Evolutionary conservation across 2,888 invertebrate genomes (phyloP), one percentile per base, ranked within the genome.

Genomic region (Lymantria dispar): DNA sequence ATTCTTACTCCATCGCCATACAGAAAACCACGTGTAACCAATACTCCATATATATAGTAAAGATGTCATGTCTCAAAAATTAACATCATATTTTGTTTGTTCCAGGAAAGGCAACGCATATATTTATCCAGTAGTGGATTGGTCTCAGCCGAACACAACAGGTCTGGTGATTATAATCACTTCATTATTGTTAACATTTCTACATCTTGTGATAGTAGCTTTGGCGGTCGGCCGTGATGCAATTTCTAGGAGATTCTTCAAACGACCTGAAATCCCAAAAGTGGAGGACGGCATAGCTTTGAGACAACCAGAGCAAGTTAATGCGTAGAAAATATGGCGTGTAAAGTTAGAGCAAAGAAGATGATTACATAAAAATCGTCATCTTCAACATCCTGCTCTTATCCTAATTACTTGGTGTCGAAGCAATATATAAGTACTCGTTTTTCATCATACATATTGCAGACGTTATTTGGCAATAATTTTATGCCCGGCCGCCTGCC

Each of bases 51-150:
- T 22, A 22, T 22, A 22, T 3, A 22, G 2, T 22, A 2, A 22
- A 22, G 22, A 22, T 22, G 22, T 22, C n/a, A 22, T 22, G 5
- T 22, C 22, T 22, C 3, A 22, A 22, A 22, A 3, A 5, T 22
- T 22, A 3, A 22, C 22, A 2, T 22, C 22, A 22, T 22, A 22
- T 22, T 22, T 22, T 22, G 22, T 22, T 33, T 33, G 45, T 54
- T 84, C 47, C 82, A 94, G 95, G 59, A 83, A 92, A 55, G 95
- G 95, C 36, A 83, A 93, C 52, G 92, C 91, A 33, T 95, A 92
- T 75, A 95, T 97, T 57, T 97, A 97, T 79, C 93, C 94, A 22
- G 94, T 96, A 50, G 83, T 97, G 53, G 93, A 97, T 83, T 97
- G 96, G 96, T 88, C 92, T 30, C 92, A 72, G 0, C 95, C 96